Evolutionary conservation across 1,140 invertebrate genomes (phyloP).

Genomic region (Diuraphis noxia): DNA sequence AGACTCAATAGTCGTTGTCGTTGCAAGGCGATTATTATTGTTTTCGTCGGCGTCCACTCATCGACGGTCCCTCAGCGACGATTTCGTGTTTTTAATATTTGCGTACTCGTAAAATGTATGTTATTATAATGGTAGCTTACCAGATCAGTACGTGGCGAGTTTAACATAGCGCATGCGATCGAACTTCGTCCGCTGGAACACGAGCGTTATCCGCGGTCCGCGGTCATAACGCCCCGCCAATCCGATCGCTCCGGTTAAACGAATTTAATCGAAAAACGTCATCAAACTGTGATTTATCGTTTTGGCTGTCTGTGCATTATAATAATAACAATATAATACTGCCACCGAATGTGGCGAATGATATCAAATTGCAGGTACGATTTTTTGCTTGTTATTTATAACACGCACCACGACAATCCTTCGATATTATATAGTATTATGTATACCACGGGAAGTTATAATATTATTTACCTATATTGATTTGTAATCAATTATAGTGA

Average conservation of each 20-base stretch:
- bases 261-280: slow-evolving; percentile 23
- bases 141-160: neutral
- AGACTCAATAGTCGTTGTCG: neutral
- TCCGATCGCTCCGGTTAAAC: neutral
- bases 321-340: neutral
- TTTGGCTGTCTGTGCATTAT: neutral
- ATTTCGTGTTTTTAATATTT: neutral
- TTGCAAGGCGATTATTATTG: neutral
- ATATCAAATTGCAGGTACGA: neutral
- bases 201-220: neutral
- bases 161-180: neutral
- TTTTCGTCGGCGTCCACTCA: neutral
- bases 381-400: neutral
- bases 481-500: no score
- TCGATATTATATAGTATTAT: no score
- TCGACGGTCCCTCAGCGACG: neutral
- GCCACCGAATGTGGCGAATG: neutral
- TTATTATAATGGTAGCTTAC: no score
- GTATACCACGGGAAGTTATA: no score
- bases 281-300: slow-evolving; percentile 20
- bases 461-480: no score
- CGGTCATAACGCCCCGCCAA: neutral
- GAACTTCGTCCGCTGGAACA: neutral
- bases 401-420: neutral
- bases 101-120: neutral